Evolutionary conservation across 2,113 vertebrate species (phyloP).

Genomic region (Microcebus lehilahytsara): DNA sequence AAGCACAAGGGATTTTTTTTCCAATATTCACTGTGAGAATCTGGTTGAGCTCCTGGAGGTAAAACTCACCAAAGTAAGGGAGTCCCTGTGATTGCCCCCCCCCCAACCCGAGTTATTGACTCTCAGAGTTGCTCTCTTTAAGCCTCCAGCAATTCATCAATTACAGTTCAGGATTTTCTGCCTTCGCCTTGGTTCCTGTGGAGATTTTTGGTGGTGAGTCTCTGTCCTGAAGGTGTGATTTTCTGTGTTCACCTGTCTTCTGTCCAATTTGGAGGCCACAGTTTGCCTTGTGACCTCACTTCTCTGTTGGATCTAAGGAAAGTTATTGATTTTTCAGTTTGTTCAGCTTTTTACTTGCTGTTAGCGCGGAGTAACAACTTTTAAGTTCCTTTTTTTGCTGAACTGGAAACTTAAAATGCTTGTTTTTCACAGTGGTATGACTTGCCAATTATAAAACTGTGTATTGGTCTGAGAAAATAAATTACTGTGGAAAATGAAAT

Average conservation of each 20-base stretch:
- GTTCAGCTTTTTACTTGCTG: neutral
- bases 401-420: neutral
- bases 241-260: neutral
- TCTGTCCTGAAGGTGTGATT: neutral
- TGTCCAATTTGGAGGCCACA: neutral
- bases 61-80: neutral
- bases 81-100: accelerated
- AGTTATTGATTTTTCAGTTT: neutral
- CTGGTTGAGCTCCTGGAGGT: neutral
- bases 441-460: neutral
- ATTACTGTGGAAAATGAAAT: neutral
- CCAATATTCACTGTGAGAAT: too few species aligned
- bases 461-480: neutral
- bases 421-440: neutral
- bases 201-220: neutral
- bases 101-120: neutral
- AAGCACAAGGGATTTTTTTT: neutral
- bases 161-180: neutral
- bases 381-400: neutral
- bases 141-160: neutral
- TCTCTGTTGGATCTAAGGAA: neutral
- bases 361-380: neutral
- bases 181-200: neutral
- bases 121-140: neutral
- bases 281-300: neutral